These are phyloP conservation scores for Drosophila serrata DNA, from an alignment of 1,140 invertebrate species.

Conservation along the genomic window DNA sequence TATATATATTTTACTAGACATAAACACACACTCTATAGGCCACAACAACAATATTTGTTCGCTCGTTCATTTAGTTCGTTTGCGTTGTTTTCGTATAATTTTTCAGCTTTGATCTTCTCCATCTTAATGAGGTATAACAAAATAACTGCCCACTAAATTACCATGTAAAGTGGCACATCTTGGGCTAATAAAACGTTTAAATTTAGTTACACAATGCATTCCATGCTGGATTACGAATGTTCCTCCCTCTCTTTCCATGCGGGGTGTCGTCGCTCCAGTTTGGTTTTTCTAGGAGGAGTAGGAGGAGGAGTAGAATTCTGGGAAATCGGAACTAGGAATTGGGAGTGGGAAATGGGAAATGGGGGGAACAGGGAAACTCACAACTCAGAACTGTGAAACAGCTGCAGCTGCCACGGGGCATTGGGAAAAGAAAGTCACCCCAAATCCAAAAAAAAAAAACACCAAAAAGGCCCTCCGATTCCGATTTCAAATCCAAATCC, in stretches of 20 bases:
- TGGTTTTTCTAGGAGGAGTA: conserved; percentile 2
- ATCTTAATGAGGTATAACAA: conserved; percentile 42
- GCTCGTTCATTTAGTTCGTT: not conserved
- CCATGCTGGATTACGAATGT: conserved; percentile 30
- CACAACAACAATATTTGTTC: conserved; percentile 4
- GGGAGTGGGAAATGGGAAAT: conserved; percentile 6
- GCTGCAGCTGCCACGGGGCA: conserved; percentile 54
- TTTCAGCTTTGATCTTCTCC: conserved; percentile 30
- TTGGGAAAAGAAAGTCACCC: conserved; percentile 76
- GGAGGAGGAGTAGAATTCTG: conserved; percentile 14
- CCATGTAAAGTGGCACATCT: conserved; percentile 46
- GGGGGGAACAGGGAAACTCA: conserved; percentile 15
- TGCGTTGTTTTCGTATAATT: conserved; percentile 31
- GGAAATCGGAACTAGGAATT: conserved; percentile 34
- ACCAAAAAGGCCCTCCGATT: conserved; percentile 28
- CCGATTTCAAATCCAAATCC: conserved; percentile 45
- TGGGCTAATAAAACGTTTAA: conserved; percentile 49
- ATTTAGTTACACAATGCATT: conserved; percentile 56
- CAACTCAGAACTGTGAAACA: conserved; percentile 29
- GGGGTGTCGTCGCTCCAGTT: conserved; percentile 41
- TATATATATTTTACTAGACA: conserved; percentile 22
- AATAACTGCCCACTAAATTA: conserved; percentile 51
- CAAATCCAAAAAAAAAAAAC: conserved; percentile 44
- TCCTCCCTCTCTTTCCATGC: conserved; percentile 1
- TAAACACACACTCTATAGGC: conserved; percentile 2